phyloP scores from a whole-genome alignment of 2,113 vertebrate genomes.

The Spizaetus ornatus region DNA sequence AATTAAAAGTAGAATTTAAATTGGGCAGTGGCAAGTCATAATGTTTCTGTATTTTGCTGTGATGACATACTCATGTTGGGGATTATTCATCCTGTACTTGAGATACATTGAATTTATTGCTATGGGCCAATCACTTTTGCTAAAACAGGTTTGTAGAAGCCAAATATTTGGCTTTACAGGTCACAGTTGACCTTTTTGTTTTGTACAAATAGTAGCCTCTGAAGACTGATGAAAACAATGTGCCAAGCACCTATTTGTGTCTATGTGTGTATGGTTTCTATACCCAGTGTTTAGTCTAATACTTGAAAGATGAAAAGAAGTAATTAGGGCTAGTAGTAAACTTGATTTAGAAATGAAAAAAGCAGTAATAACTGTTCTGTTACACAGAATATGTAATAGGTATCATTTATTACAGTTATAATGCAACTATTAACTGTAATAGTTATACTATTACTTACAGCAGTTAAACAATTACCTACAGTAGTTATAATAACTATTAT shows the following conservation, averaged over 20 bases:
- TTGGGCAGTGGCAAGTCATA: background rate
- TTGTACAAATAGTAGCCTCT: background rate
- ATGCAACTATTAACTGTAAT: background rate
- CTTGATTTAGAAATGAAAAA: background rate
- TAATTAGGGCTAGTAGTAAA: background rate
- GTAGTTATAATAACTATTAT: background rate
- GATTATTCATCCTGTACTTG: background rate
- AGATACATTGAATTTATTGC: background rate
- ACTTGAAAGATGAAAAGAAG: background rate
- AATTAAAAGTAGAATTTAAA: background rate
- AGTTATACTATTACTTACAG: background rate
- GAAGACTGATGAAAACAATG: background rate
- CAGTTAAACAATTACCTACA: background rate
- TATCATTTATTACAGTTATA: background rate
- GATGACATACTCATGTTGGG: background rate
- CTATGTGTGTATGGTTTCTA: background rate
- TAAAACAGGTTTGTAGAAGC: background rate
- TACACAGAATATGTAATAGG: background rate
- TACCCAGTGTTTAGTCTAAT: background rate
- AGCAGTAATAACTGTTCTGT: background rate
- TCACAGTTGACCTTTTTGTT: background rate
- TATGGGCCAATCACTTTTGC: background rate
- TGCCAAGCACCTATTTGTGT: background rate
- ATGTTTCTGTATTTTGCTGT: background rate
- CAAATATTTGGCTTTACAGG: background rate